Conservation (phyloP, 64 coral and sea anemone genomes). For the Montipora cactus region DNA sequence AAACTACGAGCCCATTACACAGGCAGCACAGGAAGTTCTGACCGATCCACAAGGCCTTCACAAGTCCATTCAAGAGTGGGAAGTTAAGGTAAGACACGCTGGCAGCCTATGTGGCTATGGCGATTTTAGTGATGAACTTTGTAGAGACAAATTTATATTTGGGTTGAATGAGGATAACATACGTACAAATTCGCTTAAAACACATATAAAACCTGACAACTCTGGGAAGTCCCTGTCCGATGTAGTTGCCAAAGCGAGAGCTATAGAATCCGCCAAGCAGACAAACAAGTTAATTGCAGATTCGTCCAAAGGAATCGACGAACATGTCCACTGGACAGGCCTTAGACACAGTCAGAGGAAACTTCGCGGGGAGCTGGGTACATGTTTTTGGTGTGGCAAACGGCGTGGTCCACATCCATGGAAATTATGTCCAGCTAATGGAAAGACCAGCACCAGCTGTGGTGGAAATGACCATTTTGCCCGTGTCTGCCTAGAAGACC, state of each 20-base stretch:
- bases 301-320: slow-evolving; percentile 28
- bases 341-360: slow-evolving; percentile 69
- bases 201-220: background rate
- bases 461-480: slow-evolving; percentile 47
- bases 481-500: slow-evolving; percentile 17
- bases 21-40: slow-evolving; percentile 6
- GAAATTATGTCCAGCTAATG: slow-evolving; percentile 47
- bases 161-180: background rate
- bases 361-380: slow-evolving; percentile 51
- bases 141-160: background rate
- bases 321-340: slow-evolving; percentile 56
- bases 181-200: background rate
- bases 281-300: background rate
- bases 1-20: slow-evolving; percentile 40
- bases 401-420: slow-evolving; percentile 37
- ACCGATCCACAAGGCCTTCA: slow-evolving; percentile 1
- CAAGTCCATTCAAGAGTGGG: slow-evolving; percentile 34
- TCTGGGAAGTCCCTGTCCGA: no score
- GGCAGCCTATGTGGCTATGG: background rate
- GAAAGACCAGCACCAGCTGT: slow-evolving; percentile 20
- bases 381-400: slow-evolving; percentile 71
- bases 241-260: background rate
- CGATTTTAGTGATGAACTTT: background rate
- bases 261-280: background rate
- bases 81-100: slow-evolving; percentile 22